These are phyloP conservation scores for Myzus persicae DNA, from an alignment of 1,140 invertebrate species.

Conservation along the genomic window DNA sequence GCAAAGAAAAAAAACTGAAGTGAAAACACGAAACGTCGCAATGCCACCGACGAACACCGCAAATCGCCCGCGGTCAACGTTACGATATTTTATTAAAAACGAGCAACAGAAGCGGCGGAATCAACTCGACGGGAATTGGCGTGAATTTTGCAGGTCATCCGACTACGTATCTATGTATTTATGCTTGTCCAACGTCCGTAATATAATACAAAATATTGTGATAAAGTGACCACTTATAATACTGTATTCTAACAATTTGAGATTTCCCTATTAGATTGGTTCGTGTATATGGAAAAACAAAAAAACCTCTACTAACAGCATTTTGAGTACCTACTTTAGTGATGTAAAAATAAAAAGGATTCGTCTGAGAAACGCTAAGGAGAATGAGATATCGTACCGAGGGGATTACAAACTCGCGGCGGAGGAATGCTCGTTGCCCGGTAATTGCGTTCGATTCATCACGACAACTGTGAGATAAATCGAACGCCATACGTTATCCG, in stretches of 20 bases:
- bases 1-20: not conserved
- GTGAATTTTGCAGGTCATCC: not conserved
- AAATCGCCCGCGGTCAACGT: not conserved
- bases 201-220: no score
- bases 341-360: not conserved
- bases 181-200: not conserved
- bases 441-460: constrained; percentile 21
- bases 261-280: not conserved
- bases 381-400: not conserved
- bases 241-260: not conserved
- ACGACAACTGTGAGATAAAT: not conserved
- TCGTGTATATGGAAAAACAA: not conserved
- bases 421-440: not conserved
- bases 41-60: not conserved
- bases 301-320: no score
- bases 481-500: not conserved
- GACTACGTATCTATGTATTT: not conserved
- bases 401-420: not conserved
- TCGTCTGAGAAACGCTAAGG: not conserved
- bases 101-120: not conserved
- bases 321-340: not conserved
- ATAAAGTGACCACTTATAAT: not conserved
- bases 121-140: not conserved
- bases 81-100: not conserved
- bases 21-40: not conserved